phyloP scores from a whole-genome alignment of 1,140 invertebrate species.

The Caenorhabditis latens region DNA sequence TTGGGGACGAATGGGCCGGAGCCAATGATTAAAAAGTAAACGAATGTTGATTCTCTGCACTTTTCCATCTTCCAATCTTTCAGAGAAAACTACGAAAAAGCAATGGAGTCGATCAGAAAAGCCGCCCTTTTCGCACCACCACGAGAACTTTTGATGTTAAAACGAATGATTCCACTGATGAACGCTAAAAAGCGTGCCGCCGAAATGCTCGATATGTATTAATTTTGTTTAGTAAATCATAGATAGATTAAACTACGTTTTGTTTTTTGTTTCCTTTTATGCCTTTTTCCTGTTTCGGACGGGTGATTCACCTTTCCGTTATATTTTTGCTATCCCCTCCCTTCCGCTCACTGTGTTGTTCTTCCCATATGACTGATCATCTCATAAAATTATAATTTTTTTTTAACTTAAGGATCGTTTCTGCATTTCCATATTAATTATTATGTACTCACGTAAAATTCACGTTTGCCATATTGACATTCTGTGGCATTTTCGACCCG shows the following conservation, averaged over 20 bases:
- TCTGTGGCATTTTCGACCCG: slow-evolving; percentile 60
- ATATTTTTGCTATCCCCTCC: neutral
- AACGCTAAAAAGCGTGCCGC: slow-evolving; percentile 26
- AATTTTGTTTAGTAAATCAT: neutral
- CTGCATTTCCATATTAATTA: no score
- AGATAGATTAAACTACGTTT: neutral
- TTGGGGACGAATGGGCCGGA: slow-evolving; percentile 20
- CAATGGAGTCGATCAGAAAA: slow-evolving; percentile 41
- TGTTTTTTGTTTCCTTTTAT: neutral
- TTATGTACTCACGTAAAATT: slow-evolving; percentile 29
- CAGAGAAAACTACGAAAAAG: slow-evolving; percentile 8
- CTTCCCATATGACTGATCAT: neutral
- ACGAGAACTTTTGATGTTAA: slow-evolving; percentile 21
- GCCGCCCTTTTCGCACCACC: slow-evolving; percentile 24
- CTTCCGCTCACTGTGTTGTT: slow-evolving; percentile 10
- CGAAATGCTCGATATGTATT: slow-evolving; percentile 46
- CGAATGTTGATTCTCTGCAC: no score
- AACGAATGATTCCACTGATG: slow-evolving; percentile 48
- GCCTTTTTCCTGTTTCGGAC: neutral
- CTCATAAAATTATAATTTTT: neutral
- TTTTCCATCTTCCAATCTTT: neutral
- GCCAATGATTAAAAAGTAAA: slow-evolving; percentile 20
- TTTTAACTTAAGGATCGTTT: no score
- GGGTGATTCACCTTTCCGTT: neutral
- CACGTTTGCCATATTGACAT: slow-evolving; percentile 56